Base-by-base conservation (phyloP, 2,888 invertebrate genomes). In the Smittia aterrima region DNA sequence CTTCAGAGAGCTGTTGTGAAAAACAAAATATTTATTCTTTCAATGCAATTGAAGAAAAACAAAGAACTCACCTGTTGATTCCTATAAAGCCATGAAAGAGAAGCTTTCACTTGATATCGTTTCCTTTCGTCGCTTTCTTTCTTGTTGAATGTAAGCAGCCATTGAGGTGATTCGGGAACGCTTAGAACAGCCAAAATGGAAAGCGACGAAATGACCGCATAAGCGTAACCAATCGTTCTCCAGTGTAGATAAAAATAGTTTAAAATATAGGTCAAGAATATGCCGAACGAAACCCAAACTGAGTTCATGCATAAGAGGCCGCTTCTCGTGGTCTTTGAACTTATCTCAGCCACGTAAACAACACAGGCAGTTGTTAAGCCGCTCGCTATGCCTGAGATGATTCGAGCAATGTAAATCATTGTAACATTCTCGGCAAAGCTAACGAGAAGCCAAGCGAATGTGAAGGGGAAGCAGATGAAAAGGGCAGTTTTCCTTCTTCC, bases 91-190 rank as follows among this genome's bases (percentile, higher is more conserved):
- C 83, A 84, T 75, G 79, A 79, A 6, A 86, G 77, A n/a, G 84
- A 81, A 73, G 78, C 79, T 24, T 83, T 80, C 2, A 84, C 83
- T 1, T 77, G 77, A 2, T 78, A 76, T 22, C 76, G 76, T 76
- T 72, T 81, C 80, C 68, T 81, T 80, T 77, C 20, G 53, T 18
- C 62, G 6, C 20, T 32, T 22, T 13, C 16, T 1, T 58, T 72
- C 1, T 22, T 22, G 20, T 79, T 80, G 77, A 86, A 85, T 47
- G 81, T 82, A 1, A 84, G 77, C n/a, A 85, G 79, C 87, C 87
- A 88, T 75, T 86, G 83, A 0, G 87, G 87, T 76, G 86, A 86
- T 79, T 88, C 87, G 0, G 87, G 87, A 58, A 87, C 77, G 7
- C 83, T 79, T 25, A 80, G 80, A 1, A 86, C 78, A 0, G 80